Conservation (phyloP, 2,113 vertebrate genomes). For the Sinosuthora webbiana region DNA sequence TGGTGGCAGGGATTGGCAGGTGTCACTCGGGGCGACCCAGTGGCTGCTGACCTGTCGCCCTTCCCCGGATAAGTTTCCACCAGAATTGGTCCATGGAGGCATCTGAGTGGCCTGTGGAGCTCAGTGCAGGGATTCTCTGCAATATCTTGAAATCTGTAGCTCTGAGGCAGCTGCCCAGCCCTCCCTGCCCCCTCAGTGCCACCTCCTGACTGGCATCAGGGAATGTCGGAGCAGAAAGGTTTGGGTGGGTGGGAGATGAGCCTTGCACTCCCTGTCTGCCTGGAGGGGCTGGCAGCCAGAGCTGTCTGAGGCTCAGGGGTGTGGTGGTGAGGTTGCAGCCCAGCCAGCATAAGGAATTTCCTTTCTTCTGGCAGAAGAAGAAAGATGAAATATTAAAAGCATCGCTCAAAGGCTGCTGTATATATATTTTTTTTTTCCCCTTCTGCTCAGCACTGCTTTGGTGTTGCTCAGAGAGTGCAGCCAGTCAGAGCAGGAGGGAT, state of each 20-base stretch:
- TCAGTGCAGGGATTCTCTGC: neutral
- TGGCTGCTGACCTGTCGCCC: neutral
- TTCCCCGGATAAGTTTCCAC: neutral
- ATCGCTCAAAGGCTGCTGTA: neutral
- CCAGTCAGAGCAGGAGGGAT: neutral
- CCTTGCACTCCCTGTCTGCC: constrained; percentile 31
- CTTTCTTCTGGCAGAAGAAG: constrained; percentile 1
- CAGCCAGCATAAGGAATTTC: neutral
- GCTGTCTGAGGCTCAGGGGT: neutral
- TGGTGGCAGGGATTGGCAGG: neutral
- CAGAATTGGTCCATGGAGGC: rapidly evolving
- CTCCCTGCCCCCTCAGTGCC: neutral
- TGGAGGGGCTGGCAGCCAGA: neutral
- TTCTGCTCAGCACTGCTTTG: neutral
- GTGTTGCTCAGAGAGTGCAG: neutral
- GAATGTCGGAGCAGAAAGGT: neutral
- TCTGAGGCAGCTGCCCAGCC: neutral
- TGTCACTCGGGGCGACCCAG: neutral
- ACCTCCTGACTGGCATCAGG: neutral
- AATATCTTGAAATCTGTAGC: too few species aligned
- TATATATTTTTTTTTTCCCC: too few species aligned
- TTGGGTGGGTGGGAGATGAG: neutral
- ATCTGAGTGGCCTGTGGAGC: rapidly evolving
- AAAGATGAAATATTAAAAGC: constrained; percentile 20
- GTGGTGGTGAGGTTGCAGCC: neutral